Conservation (phyloP, 2,888 invertebrate genomes). For the Iselma pallidipennis region DNA sequence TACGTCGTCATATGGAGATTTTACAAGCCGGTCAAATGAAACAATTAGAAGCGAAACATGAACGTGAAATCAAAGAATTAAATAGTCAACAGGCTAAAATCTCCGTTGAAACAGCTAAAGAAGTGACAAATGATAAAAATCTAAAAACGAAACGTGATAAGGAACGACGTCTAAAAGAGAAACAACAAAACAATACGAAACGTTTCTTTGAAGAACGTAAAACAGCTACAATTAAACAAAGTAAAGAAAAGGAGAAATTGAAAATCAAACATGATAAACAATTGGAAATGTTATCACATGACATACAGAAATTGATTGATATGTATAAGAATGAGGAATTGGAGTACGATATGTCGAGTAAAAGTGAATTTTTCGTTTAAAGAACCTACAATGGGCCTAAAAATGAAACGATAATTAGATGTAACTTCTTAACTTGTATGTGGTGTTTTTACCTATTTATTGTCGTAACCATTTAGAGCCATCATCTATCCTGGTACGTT, state of each 20-base stretch:
- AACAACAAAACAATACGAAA: conserved; percentile 97
- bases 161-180: conserved; percentile 89
- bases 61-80: conserved; percentile 95
- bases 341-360: conserved; percentile 86
- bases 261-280: conserved; percentile 92
- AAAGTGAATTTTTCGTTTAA: conserved; percentile 90
- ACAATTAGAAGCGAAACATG: conserved; percentile 87
- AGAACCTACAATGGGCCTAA: too few species aligned
- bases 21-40: conserved; percentile 86
- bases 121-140: conserved; percentile 94
- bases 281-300: conserved; percentile 84
- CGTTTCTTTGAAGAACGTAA: conserved; percentile 96
- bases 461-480: too few species aligned
- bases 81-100: conserved; percentile 93
- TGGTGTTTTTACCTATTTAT: too few species aligned
- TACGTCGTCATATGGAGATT: conserved; percentile 76
- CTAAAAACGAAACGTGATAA: conserved; percentile 96
- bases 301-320: conserved; percentile 88
- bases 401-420: too few species aligned
- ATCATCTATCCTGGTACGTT: too few species aligned
- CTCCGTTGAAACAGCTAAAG: conserved; percentile 96
- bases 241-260: conserved; percentile 88
- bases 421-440: too few species aligned
- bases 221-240: conserved; percentile 85
- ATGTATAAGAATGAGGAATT: conserved; percentile 93